Conservation (phyloP, 2,797 vertebrate genomes). For the Myotis daubentonii region DNA sequence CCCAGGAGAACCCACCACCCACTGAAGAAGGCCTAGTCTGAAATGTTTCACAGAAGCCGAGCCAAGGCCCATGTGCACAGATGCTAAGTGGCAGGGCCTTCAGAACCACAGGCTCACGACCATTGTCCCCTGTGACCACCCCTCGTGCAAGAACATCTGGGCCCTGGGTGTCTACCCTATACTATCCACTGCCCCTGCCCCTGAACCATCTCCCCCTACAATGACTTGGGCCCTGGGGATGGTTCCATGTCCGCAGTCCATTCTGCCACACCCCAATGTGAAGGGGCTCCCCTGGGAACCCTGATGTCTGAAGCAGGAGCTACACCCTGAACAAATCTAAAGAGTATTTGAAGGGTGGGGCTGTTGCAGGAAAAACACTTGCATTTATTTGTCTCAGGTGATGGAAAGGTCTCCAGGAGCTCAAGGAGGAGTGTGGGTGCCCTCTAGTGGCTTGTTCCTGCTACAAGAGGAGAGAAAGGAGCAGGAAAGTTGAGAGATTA, state of each 20-base stretch:
- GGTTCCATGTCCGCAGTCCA: neutral
- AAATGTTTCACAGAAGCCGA: neutral
- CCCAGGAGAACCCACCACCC: neutral
- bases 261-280: neutral
- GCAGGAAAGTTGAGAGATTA: accelerated
- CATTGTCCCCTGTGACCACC: conserved; percentile 62
- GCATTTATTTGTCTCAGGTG: neutral
- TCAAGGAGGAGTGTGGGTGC: neutral
- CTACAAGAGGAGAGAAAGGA: neutral
- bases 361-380: neutral
- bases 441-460: neutral
- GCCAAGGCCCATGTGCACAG: neutral
- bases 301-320: neutral
- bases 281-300: neutral
- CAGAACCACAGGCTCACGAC: neutral
- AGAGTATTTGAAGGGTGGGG: neutral
- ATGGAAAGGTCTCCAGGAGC: neutral
- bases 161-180: neutral
- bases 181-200: neutral
- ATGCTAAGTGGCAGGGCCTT: neutral
- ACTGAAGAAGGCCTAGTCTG: neutral
- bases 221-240: neutral
- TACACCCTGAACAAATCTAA: neutral
- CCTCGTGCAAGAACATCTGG: neutral
- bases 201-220: neutral